phyloP scores from a whole-genome alignment of 2,888 invertebrate genomes.

The Lobophora halterata region DNA sequence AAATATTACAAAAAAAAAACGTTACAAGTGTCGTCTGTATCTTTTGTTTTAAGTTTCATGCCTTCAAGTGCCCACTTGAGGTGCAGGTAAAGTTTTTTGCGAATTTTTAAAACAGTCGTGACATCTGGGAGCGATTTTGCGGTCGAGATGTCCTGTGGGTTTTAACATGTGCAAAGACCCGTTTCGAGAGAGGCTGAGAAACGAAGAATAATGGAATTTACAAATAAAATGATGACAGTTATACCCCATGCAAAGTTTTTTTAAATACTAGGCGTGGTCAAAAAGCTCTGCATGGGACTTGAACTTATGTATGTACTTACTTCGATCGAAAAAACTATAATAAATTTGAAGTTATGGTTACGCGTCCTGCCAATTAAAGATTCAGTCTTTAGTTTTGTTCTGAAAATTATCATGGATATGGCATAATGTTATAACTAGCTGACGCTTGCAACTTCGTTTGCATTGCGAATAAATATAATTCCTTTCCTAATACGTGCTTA shows the following conservation, averaged over 20 bases:
- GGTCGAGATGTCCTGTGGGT: slow-evolving; percentile 44
- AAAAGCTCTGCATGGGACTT: no score
- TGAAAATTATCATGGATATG: not conserved
- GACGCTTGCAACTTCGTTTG: no score
- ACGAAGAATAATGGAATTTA: slow-evolving; percentile 20
- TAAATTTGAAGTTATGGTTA: no score
- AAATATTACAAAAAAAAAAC: slow-evolving; percentile 11
- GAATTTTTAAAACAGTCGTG: slow-evolving; percentile 31
- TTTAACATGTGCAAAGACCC: slow-evolving; percentile 45
- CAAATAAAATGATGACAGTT: slow-evolving; percentile 30
- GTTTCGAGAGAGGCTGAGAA: slow-evolving; percentile 28
- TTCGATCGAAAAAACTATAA: no score
- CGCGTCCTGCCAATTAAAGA: no score
- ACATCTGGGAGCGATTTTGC: slow-evolving; percentile 55
- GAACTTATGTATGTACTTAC: no score
- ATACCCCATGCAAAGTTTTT: slow-evolving; percentile 24
- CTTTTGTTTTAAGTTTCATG: slow-evolving; percentile 20
- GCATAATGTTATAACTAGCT: no score
- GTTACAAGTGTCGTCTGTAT: slow-evolving; percentile 9
- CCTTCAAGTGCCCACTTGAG: slow-evolving; percentile 39
- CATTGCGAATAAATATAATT: no score
- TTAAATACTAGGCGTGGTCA: no score
- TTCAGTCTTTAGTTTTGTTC: no score
- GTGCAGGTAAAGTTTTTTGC: slow-evolving; percentile 46
- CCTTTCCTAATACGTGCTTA: no score